phyloP scores from a whole-genome alignment of 2,797 vertebrate genomes.

The Tamandua tetradactyla region DNA sequence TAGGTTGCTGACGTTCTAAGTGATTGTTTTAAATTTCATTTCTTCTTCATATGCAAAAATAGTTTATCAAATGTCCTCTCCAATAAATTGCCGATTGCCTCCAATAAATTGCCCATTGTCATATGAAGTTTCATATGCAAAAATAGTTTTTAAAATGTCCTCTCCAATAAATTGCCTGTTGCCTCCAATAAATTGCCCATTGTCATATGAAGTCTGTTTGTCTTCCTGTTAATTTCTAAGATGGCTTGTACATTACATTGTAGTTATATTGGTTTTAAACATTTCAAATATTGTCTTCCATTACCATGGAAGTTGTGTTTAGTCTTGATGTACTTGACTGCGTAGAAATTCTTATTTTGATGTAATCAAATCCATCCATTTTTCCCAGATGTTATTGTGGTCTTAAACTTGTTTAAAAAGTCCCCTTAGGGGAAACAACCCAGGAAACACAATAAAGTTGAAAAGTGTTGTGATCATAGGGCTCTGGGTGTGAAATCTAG shows the following conservation, averaged over 20 bases:
- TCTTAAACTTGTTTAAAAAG: not conserved
- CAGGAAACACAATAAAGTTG: not conserved
- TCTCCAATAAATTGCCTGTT: not conserved
- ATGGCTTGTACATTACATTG: not conserved
- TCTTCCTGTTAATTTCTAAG: not conserved
- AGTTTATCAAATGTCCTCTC: not conserved
- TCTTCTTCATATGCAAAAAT: not conserved
- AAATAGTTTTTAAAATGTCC: not conserved
- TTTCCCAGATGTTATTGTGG: not conserved
- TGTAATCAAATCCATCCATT: not conserved
- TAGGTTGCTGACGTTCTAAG: not conserved
- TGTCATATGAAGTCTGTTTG: not conserved
- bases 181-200: not conserved
- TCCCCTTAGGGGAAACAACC: not conserved
- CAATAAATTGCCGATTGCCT: not conserved
- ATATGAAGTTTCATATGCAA: not conserved
- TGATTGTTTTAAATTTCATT: not conserved
- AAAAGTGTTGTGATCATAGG: not conserved
- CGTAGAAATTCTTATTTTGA: not conserved
- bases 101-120: not conserved
- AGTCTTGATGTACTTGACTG: not conserved
- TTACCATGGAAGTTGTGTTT: not conserved
- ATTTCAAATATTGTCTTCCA: not conserved
- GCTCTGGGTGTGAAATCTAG: not conserved
- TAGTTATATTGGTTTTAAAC: not conserved